Percentiles rank a stretch among this genome's conserved stretches.
phyloP scores from a whole-genome alignment of 2,113 vertebrate genomes.

The Pelobates fuscus region DNA sequence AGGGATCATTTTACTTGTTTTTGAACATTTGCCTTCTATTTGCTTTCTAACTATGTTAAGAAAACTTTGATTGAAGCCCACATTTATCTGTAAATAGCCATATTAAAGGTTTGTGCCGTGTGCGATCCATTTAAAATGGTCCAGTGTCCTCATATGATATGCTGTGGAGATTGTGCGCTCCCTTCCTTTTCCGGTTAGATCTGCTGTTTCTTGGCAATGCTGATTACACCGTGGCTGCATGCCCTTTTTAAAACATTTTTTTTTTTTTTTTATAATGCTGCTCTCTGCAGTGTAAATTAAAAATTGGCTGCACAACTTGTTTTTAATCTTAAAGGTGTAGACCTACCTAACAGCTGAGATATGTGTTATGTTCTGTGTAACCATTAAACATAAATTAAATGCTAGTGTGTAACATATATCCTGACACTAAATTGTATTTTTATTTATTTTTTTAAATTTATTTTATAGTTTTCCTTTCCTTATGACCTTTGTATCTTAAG shows the following conservation, averaged over 20 bases:
- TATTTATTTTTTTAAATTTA: too few relatives aligned
- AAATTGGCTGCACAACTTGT: neutral
- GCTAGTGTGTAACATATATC: too few relatives aligned
- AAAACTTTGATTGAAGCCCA: too few relatives aligned
- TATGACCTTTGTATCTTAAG: too few relatives aligned
- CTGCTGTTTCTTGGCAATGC: constrained; percentile 6
- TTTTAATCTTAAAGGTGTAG: neutral
- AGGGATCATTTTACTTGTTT: neutral
- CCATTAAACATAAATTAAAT: too few relatives aligned
- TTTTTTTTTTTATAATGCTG: neutral
- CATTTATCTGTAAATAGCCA: too few relatives aligned
- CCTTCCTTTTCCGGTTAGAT: constrained; percentile 17
- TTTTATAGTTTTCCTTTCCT: too few relatives aligned
- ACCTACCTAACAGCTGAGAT: neutral
- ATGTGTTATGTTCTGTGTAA: too few relatives aligned
- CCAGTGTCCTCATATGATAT: neutral
- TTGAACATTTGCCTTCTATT: neutral
- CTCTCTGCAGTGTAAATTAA: neutral
- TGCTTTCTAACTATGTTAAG: neutral
- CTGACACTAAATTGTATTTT: too few relatives aligned
- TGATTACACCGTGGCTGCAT: constrained; percentile 9
- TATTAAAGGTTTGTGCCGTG: too few relatives aligned
- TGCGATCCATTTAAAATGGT: neutral
- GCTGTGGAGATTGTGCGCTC: neutral
- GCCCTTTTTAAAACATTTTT: neutral